Base-by-base conservation (phyloP, 2,888 invertebrate genomes). In the Strigamia maritima region DNA sequence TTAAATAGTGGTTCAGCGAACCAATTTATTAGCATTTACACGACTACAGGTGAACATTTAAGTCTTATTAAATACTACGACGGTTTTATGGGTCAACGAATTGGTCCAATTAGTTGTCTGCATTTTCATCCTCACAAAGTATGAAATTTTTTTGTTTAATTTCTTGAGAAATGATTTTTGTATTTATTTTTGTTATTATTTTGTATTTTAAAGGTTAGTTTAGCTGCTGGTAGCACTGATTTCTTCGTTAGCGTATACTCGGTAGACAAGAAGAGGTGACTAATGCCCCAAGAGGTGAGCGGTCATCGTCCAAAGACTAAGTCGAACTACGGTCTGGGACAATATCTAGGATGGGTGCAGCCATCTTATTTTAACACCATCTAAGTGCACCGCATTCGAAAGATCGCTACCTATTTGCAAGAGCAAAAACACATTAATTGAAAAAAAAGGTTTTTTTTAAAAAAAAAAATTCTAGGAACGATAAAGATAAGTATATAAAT, bases 101-200 rank as follows among this genome's bases (percentile, higher is more conserved):
- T 94, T 83, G 94, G 94, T 22, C 92, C 95, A 74, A 93, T 96
- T 81, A 92, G 92, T 83, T 95, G 94, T 85, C 88, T 97, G 83
- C 91, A 92, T 82, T 97, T 96, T 88, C 97, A 98, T 87, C 94
- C 95, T 49, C 91, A 94, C 85, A 91, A 93, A 84, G 91, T 93
- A 24, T 31, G 3, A 28, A 76, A 4, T 75, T 19, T 35, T 80
- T 24, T 40, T 31, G 16, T 49, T 40, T 49, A 49, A 75, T 80
- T 80, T 26, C 16, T 49, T 80, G 16, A n/a, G 24, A 49, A 22
- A 74, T 22, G 4, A 22, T 24, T 74, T 74, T 26, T 2, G 2
- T 7, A 74, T 22, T 4, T 7, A 74, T 16, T 22, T 74, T 3
- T 8, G 65, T 54, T 38, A n/a, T 54, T n/a, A 26, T 49, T 22